A percentile compares a stretch with the other conserved stretches of the same genome.
phyloP scores from a whole-genome alignment of 2,113 vertebrate species.

The Podarcis raffonei region DNA sequence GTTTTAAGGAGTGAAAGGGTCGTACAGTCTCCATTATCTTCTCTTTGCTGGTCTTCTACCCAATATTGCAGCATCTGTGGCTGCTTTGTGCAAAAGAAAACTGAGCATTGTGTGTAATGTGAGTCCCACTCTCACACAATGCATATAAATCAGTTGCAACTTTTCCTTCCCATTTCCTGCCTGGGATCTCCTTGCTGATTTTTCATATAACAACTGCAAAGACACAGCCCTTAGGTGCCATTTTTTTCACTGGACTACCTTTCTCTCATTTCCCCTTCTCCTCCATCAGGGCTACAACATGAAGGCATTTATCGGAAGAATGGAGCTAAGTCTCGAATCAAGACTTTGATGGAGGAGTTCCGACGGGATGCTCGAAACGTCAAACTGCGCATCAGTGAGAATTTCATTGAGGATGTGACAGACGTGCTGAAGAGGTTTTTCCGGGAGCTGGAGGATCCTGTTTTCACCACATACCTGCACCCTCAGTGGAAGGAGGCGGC shows the following conservation, averaged over 20 bases:
- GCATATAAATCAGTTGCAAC: not conserved
- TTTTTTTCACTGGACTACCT: not conserved
- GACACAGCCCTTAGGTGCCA: no score
- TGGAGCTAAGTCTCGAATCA: constrained; percentile 92
- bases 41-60: not conserved
- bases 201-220: not conserved
- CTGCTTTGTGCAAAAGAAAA: not conserved
- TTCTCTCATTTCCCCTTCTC: not conserved
- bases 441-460: constrained; percentile 91
- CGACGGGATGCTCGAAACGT: constrained; percentile 92
- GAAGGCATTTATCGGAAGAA: constrained; percentile 98
- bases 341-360: constrained; percentile 94
- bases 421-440: constrained; percentile 98
- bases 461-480: constrained; percentile 91
- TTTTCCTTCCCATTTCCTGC: not conserved
- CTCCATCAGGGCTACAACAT: constrained; percentile 84
- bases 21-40: no score
- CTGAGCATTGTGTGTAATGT: not conserved
- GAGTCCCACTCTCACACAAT: no score
- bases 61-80: not conserved
- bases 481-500: constrained; percentile 92
- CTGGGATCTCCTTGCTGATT: not conserved
- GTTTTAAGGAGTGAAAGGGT: not conserved
- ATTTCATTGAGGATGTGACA: constrained; percentile 97
- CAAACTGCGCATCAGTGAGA: constrained; percentile 91